Conservation (phyloP, 2,888 invertebrate genomes). For the Agrypnus murinus region DNA sequence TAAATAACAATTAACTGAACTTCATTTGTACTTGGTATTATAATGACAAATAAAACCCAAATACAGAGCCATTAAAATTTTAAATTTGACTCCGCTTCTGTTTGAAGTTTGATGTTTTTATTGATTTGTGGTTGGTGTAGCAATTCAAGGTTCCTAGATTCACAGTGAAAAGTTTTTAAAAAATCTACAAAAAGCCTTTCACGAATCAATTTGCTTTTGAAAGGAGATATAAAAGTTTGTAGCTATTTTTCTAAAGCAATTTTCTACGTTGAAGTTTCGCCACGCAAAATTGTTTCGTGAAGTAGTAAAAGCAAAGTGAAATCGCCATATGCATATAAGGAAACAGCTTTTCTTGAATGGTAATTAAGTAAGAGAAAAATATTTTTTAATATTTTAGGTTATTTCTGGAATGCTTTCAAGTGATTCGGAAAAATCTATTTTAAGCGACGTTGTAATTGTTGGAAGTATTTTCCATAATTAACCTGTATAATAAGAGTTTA, state of each 20-base stretch:
- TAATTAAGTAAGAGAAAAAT: no score
- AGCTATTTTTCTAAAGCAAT: slow-evolving; percentile 6
- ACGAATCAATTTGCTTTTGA: slow-evolving; percentile 18
- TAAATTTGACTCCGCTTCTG: no score
- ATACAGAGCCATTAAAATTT: no score
- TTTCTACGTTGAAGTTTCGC: slow-evolving; percentile 3
- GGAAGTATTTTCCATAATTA: not conserved
- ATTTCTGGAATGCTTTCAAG: no score
- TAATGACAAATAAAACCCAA: no score
- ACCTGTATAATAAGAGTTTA: slow-evolving; percentile 1
- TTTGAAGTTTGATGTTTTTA: no score
- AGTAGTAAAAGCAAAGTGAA: not conserved
- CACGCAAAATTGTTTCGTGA: not conserved
- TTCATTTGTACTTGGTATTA: no score
- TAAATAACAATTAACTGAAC: no score
- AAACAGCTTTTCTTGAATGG: not conserved
- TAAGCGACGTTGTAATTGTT: no score
- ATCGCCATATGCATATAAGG: not conserved
- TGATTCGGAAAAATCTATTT: no score
- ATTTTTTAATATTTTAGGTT: no score
- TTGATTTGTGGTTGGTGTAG: no score
- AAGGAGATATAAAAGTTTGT: slow-evolving; percentile 9
- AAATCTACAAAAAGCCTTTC: slow-evolving; percentile 4
- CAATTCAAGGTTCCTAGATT: not conserved
- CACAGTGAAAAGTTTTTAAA: not conserved